Base-by-base conservation (phyloP, 37 sponge, comb jelly and placozoan species). In the Tethya wilhelma region DNA sequence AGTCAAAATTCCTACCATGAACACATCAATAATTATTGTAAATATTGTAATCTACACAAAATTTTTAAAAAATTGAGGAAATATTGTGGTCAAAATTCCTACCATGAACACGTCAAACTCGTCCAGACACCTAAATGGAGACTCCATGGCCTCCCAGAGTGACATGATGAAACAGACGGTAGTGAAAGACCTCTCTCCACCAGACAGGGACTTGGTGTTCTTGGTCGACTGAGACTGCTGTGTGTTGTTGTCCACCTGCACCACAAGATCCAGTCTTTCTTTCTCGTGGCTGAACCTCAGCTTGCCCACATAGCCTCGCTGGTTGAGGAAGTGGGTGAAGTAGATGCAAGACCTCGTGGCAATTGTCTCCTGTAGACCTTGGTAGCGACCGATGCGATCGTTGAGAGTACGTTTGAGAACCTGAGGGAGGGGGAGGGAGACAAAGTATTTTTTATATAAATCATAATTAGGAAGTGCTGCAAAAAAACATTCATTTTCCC, bases 91-190 rank as follows among this genome's bases (percentile, higher is more conserved):
- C 28, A 25, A 12, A n/a, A 62, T 23, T 19, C 69, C 64, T 45
- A 96, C 97, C 99, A 98, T 98, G 77, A 98, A 98, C 23, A 98
- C 97, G 78, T 98, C 99, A 84, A 98, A 98, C 85, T 98, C 99
- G 75, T 98, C 99, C 57, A 98, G 85, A 37, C 88, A 82, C 14
- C 95, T 86, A 59, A 98, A 96, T 0, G 99, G 99, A 23, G 93
- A 69, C 59, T 98, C 97, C 58, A 94, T 94, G n/a, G 90, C 93
- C 22, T 94, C 93, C 99, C 99, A 98, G 28, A 98, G 95, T 12
- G 97, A 77, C 84, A 96, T 86, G 80, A 98, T 91, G 78, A 98
- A 98, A 73, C 91, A 89, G 53, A 98, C 99, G 22, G 97, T 98
- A n/a, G 97, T 73, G 84, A 92, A 98, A 0, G 99, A 98, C 17